phyloP scores from a whole-genome alignment of 2,797 vertebrate genomes.

The Okamejei kenojei region DNA sequence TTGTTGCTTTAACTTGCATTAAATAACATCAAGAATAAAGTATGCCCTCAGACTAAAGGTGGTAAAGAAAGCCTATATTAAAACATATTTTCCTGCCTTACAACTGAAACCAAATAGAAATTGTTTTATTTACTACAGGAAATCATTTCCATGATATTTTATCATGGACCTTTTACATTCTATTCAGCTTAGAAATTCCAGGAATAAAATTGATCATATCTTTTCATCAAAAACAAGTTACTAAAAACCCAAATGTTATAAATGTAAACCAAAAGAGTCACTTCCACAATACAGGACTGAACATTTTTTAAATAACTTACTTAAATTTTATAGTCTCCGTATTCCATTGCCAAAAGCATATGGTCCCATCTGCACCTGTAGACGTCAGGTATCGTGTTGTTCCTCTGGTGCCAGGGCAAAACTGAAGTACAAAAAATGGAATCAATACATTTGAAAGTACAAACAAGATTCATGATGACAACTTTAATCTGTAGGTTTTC shows the following conservation, averaged over 20 bases:
- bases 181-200: background rate
- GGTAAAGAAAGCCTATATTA: background rate
- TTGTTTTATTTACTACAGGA: background rate
- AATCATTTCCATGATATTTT: background rate
- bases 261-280: background rate
- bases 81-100: background rate
- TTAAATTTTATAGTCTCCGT: slow-evolving; percentile 82
- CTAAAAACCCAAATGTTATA: background rate
- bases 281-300: background rate
- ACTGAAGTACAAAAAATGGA: slow-evolving; percentile 58
- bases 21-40: too few relatives aligned
- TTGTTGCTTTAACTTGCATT: background rate
- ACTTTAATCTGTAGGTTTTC: background rate
- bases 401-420: slow-evolving; percentile 82
- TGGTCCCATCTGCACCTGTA: slow-evolving; percentile 93
- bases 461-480: background rate
- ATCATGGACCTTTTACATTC: background rate
- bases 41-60: background rate
- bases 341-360: slow-evolving; percentile 98
- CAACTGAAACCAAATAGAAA: background rate
- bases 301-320: slow-evolving; percentile 56
- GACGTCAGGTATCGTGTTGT: slow-evolving; percentile 84
- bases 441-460: background rate
- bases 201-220: too few relatives aligned
- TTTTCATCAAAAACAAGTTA: background rate